Base-by-base conservation (phyloP, 2,888 invertebrate genomes). In the Muscina levida region DNA sequence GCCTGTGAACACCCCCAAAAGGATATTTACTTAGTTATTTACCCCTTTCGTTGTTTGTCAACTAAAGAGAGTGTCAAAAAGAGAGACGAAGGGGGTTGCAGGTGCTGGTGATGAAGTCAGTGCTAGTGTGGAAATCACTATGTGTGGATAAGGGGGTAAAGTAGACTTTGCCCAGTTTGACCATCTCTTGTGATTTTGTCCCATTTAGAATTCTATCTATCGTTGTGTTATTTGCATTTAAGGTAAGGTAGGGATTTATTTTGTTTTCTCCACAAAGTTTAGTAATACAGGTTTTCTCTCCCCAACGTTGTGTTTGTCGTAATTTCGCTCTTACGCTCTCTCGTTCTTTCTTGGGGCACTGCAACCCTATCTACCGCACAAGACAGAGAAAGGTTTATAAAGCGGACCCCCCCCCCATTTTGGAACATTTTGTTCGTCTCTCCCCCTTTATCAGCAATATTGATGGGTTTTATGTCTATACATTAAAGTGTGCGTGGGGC, bases 221-320 rank as follows among this genome's bases (percentile, higher is more conserved):
- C 31, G 31, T 31, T 3, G 4, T 3, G 31, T 5, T 31, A 15
- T 74, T 53, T 72, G 42, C 51, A 68, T 39, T 59, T 17, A 5
- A 5, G 39, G 19, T 39, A 19, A 46, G 62, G 56, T 75, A 31
- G 73, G 82, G 80, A 82, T 82, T 82, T 79, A 71, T 78, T 78
- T 72, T 82, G 80, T 78, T 79, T 77, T 70, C 70, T 67, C 72
- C 77, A 78, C 31, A 31, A 31, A 8, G 31, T 31, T 31, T 31
- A 80, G 78, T 80, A 71, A 68, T 77, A 74, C 77, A 80, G 80
- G 81, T 82, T 84, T 83, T 66, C 42, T 37, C 65, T 24, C 13
- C 73, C 8, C 48, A 13, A 22, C n/a, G n/a, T n/a, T n/a, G n/a
- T n/a, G n/a, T n/a, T n/a, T n/a, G 70, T 22, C 31, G 19, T 31